These are phyloP conservation scores for Aepyceros melampus DNA, from an alignment of 2,113 vertebrate genomes.

Conservation along the genomic window DNA sequence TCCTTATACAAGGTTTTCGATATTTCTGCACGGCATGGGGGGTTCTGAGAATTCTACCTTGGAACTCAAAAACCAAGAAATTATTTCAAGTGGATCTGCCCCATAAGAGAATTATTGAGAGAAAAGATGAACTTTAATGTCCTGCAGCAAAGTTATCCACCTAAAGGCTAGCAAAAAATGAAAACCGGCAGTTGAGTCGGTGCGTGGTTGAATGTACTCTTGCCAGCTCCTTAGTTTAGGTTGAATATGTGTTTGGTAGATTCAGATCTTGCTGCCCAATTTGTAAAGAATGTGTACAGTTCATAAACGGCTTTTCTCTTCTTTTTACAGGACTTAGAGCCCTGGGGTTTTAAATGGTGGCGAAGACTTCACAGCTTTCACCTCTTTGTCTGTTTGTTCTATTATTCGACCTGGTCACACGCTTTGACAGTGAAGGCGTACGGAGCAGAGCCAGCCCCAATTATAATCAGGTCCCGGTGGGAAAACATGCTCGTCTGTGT, in stretches of 20 bases:
- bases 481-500: rapidly evolving
- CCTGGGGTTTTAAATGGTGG: no score
- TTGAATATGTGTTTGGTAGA: rapidly evolving
- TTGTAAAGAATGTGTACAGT: rapidly evolving
- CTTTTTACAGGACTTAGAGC: not conserved
- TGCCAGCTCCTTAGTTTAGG: not conserved
- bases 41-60: no score
- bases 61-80: no score
- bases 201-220: rapidly evolving
- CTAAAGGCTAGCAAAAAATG: no score
- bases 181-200: rapidly evolving
- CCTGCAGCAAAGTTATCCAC: not conserved
- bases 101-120: no score
- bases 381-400: not conserved
- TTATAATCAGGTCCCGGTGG: rapidly evolving
- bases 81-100: no score
- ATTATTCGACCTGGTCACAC: rapidly evolving
- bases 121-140: no score
- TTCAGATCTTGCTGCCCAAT: not conserved
- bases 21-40: no score
- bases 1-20: no score
- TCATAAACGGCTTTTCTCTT: not conserved
- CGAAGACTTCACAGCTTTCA: no score
- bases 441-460: not conserved
- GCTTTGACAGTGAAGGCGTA: no score